Conservation (phyloP, 1,140 invertebrate genomes). For the Aporrectodea caliginosa region DNA sequence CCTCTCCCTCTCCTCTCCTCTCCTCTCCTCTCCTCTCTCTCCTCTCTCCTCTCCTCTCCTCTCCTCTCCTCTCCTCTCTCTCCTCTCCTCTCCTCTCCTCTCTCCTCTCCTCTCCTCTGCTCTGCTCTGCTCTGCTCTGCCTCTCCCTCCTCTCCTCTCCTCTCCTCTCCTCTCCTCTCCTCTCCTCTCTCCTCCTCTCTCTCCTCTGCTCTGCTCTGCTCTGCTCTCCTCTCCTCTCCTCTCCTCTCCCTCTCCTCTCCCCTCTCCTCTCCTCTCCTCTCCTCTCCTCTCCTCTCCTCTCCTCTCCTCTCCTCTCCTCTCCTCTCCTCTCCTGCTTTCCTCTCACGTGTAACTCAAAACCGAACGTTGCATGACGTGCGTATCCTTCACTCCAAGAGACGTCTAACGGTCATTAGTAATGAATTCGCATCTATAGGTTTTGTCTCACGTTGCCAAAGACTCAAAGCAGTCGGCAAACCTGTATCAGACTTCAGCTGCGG, state of each 20-base stretch:
- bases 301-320: too few species aligned
- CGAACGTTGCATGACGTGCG: too few species aligned
- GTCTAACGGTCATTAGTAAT: too few species aligned
- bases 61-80: neutral
- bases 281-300: too few species aligned
- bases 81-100: neutral
- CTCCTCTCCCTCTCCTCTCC: neutral
- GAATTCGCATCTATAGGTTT: too few species aligned
- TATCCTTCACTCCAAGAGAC: too few species aligned
- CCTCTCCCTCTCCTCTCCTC: neutral
- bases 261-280: too few species aligned
- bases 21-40: neutral
- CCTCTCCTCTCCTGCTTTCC: too few species aligned
- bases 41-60: neutral
- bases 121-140: neutral
- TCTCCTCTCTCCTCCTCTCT: neutral
- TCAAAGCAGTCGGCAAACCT: too few species aligned
- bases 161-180: neutral
- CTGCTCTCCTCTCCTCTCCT: neutral
- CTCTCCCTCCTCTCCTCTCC: neutral
- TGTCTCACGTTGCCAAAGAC: too few species aligned
- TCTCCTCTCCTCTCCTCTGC: neutral
- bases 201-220: neutral
- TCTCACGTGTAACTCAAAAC: too few species aligned
- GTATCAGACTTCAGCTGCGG: too few species aligned